Conservation (phyloP, 2,888 invertebrate species). For the Temnothorax rugatulus region DNA sequence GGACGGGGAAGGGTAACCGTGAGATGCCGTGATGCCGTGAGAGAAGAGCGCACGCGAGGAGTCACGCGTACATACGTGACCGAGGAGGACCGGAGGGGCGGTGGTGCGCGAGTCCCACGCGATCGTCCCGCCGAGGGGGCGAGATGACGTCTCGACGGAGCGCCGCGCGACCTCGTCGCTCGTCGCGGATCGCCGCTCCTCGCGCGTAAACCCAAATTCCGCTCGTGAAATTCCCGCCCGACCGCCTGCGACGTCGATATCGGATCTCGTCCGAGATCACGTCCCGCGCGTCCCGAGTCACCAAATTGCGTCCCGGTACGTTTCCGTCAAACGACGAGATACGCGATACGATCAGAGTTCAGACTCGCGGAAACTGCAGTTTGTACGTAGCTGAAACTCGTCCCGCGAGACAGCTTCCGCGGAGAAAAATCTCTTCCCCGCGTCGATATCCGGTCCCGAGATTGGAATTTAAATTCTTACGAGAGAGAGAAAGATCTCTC, state of each 20-base stretch:
- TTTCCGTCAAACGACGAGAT: slow-evolving; percentile 1
- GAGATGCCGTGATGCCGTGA: slow-evolving; percentile 19
- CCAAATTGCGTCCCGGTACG: background rate
- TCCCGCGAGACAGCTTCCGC: slow-evolving; percentile 7
- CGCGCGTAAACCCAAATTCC: slow-evolving; percentile 43
- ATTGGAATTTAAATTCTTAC: slow-evolving; percentile 22
- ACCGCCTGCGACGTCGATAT: slow-evolving; percentile 15
- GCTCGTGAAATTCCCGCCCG: slow-evolving; percentile 16
- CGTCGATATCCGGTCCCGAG: background rate
- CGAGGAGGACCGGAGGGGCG: background rate
- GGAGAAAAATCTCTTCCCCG: background rate
- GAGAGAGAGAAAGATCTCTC: background rate
- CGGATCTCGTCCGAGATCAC: slow-evolving; percentile 23
- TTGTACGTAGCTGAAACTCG: background rate
- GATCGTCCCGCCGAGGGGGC: background rate
- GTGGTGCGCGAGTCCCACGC: slow-evolving; percentile 27
- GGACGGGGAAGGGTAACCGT: background rate
- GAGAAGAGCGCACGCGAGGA: background rate
- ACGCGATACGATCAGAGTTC: background rate
- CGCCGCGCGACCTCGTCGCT: slow-evolving; percentile 27
- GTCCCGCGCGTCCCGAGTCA: background rate
- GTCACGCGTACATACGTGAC: slow-evolving; percentile 29
- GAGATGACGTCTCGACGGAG: slow-evolving; percentile 41
- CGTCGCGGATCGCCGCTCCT: slow-evolving; percentile 36
- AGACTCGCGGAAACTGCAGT: background rate